Base-by-base conservation (phyloP, 2,888 invertebrate genomes). In the Dastarcus helophoroides region DNA sequence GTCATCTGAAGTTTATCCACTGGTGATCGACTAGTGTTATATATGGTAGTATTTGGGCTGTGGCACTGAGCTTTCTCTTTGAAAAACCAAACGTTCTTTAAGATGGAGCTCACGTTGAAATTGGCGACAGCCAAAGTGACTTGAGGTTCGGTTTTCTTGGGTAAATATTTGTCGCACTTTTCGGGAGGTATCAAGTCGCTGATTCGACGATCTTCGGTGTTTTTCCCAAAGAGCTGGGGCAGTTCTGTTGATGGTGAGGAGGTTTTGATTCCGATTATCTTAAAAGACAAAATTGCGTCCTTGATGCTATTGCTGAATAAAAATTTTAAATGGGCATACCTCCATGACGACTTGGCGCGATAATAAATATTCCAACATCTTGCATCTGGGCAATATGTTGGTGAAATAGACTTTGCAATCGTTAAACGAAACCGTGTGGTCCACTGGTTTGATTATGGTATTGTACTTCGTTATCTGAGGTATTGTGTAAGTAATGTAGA, bases 11-110 rank as follows among this genome's bases (percentile, higher is more conserved):
- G 29, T 23, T 22, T 23, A 4, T 14, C 13, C 2, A 14, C 8
- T 10, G 8, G 5, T 6, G 12, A n/a, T 19, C 14, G 12, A n/a
- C 3, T 8, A 2, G 24, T 7, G 8, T 22, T 22, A 15, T 33
- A 39, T 4, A 40, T 10, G 4, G 31, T 35, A n/a, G 56, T 79
- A 79, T 56, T 69, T 79, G 49, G 79, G 76, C 38, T 78, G 76
- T 46, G 73, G 73, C 38, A 67, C 73, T 45, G 76, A 75, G 57
- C 80, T 76, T 43, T 80, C 78, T 41, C 76, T 76, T 34, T 78
- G 78, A 42, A 48, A 14, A 40, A 39, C 48, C 49, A 48, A 11
- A 47, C 29, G 22, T 49, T 44, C 13, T 38, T 38, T 9, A 47
- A 22, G 13, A 49, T 34, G 2, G 47, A 46, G 33, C 47, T 49